Base-by-base conservation (phyloP, 2,113 vertebrate genomes). In the Gavialis gangeticus region DNA sequence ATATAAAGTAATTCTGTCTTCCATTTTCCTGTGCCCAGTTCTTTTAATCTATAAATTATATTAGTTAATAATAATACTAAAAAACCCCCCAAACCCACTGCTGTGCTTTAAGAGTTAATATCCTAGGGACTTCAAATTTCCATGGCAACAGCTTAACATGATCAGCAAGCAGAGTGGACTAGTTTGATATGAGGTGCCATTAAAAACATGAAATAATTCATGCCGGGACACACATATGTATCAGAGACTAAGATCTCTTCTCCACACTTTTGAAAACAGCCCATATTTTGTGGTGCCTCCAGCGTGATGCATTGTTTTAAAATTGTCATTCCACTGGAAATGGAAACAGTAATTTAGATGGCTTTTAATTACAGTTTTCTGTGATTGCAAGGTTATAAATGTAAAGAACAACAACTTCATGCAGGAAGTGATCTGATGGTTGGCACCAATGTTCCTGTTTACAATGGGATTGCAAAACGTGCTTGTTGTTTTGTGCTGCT, bases 71-170 rank as follows among this genome's bases (percentile, higher is more conserved):
- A 46, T 16, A 64, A 30, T 91, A 82, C 4, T 34, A 34, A 34
- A 79, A 69, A 46, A 82, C 8, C 8, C 46, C 46, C 46, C 46
- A 46, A 46, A 12, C 63, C 24, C 64, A 87, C 91, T 92, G 69
- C 89, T 94, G 84, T 84, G 34, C 90, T 95, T 87, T 46, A 95
- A 93, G 95, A 95, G 94, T 96, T 97, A 97, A 96, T 46, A 66
- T 92, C 75, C 89, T 90, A 93, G 82, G 89, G 94, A 96, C 93
- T 92, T 91, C 75, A 63, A 62, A 95, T 97, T 96, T 93, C 96
- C 95, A 97, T 97, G 96, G 96, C 90, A 97, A 97, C 96, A 94
- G 90, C 92, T 96, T 97, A 96, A 93, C 94, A 96, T 95, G 96
- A 96, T 96, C 95, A 95, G 94, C 93, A 95, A 96, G 91, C 34